Base-by-base conservation (phyloP, 2,888 invertebrate genomes). In the Habrosyne pyritoides region DNA sequence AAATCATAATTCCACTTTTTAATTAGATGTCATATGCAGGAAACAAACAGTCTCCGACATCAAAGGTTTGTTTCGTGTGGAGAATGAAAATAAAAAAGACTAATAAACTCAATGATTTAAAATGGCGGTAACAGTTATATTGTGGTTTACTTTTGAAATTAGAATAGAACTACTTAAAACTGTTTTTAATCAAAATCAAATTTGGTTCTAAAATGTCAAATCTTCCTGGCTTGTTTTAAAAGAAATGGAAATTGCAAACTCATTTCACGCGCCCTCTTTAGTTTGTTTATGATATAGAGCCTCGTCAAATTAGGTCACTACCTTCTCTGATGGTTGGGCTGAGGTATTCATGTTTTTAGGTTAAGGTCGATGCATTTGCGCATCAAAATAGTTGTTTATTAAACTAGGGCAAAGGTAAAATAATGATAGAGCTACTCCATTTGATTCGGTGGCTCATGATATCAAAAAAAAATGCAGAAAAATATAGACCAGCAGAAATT, bases 331-430 rank as follows among this genome's bases (percentile, higher is more conserved):
- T 42, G 42, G 14, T 14, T 8, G 42, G n/a, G 42, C 42, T 42
- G 42, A 28, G 61, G 56, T 56, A 61, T 60, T 60, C 56, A 55
- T 55, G 57, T 61, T 64, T 64, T 57, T 60, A 66, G 72, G 72
- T 72, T 60, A 75, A 75, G 73, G 72, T 53, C 60, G 52, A n/a
- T 66, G 67, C 69, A 69, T 63, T 62, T 52, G 50, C 46, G 48
- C 53, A 49, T 42, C 54, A 50, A 26, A 54, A 54, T 49, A 18
- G 33, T 42, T 10, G 42, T 42, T 21, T 51, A n/a, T 12, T 8
- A 18, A 42, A 42, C 42, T 6, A 42, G 42, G 1, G 42, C 42
- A 42, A 7, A 42, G 42, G 8, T 42, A 1, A 42, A 1, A 14
- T 2, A 8, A 42, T 12, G 3, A 12, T 6, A 18, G n/a, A 12